Base-by-base conservation (phyloP, 1,140 invertebrate genomes). In the Dolichoris vasculosae region DNA sequence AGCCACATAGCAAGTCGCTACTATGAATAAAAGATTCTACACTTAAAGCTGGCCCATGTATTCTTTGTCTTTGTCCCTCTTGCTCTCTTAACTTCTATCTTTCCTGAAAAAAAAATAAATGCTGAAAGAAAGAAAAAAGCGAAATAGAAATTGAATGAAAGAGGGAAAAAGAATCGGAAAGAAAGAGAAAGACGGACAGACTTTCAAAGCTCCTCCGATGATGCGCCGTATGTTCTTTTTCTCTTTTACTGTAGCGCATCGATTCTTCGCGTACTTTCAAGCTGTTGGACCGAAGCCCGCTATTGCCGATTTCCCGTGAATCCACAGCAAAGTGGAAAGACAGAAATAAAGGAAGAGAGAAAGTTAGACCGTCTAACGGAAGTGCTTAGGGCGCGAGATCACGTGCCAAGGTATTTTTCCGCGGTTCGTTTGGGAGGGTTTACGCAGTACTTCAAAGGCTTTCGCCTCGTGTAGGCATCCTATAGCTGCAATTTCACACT, bases 21-120 rank as follows among this genome's bases (percentile, higher is more conserved):
- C 87, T 87, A 90, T 91, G 90, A 91, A 91, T 91, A 91, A 91
- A 91, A 91, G 89, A 91, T 91, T 89, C 85, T 85, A 84, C 87
- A 88, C 55, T 87, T 91, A 89, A 90, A 88, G 86, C 87, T 40
- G 51, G 51, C 48, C 30, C 64, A 17, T 51, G 30, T 1, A 69
- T 0, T 69, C 26, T 64, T 46, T 81, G 40, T 75, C 13, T 75
- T 38, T 0, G 9, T 59, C 55, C 26, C 55, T 26, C 23, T 59
- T 26, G 4, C 23, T 59, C 51, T 55, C 6, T 20, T 17, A 2
- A 9, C 15, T 7, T 20, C 20, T 40, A 15, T 81, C n/a, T 38
- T 40, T 38, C 64, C 77, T 38, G 13, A 46, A 46, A 59, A 59
- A 59, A 26, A 59, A 59, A 59, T 26, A 59, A 59, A 26, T 26